Evolutionary conservation across 2,113 vertebrate genomes (phyloP).

Genomic region (Corapipo altera): DNA sequence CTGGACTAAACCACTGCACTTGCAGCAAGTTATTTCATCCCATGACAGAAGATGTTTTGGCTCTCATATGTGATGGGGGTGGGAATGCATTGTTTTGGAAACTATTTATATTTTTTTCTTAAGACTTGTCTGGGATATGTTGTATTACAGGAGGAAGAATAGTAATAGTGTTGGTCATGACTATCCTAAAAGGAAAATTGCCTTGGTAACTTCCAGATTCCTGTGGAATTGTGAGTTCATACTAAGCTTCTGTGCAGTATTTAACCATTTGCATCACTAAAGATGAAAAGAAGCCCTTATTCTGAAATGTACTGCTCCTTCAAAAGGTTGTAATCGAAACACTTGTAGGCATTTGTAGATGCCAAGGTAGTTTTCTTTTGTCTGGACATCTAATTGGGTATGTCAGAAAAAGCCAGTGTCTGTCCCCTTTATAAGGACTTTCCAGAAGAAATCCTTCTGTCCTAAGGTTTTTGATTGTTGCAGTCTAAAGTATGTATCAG

Average conservation of each 20-base stretch:
- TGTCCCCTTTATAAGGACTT: slow-evolving; percentile 56
- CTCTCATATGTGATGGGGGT: slow-evolving; percentile 49
- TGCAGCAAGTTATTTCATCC: slow-evolving; percentile 42
- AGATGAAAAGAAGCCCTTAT: slow-evolving; percentile 65
- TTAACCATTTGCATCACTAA: slow-evolving; percentile 69
- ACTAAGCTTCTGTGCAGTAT: slow-evolving; percentile 77
- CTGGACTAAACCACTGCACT: slow-evolving; percentile 70
- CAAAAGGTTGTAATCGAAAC: slow-evolving; percentile 52
- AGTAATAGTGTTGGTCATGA: slow-evolving; percentile 69
- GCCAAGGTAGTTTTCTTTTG: slow-evolving; percentile 79
- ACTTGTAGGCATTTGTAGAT: slow-evolving; percentile 69
- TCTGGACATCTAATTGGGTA: slow-evolving; percentile 66
- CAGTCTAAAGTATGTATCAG: slow-evolving; percentile 53
- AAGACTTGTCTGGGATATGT: slow-evolving; percentile 70
- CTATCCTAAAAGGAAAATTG: slow-evolving; percentile 79
- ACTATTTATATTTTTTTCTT: slow-evolving; percentile 78
- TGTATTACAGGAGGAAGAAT: slow-evolving; percentile 63
- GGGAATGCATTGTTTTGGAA: slow-evolving; percentile 61
- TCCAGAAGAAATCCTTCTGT: slow-evolving; percentile 36
- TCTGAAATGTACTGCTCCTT: slow-evolving; percentile 68
- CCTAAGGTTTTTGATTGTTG: slow-evolving; percentile 51
- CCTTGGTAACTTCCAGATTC: slow-evolving; percentile 84
- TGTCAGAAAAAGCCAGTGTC: slow-evolving; percentile 51
- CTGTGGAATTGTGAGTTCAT: slow-evolving; percentile 85
- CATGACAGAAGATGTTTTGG: slow-evolving; percentile 69